These are phyloP conservation scores for Chloroceryle inda DNA, from an alignment of 2,797 vertebrate species.

Conservation along the genomic window DNA sequence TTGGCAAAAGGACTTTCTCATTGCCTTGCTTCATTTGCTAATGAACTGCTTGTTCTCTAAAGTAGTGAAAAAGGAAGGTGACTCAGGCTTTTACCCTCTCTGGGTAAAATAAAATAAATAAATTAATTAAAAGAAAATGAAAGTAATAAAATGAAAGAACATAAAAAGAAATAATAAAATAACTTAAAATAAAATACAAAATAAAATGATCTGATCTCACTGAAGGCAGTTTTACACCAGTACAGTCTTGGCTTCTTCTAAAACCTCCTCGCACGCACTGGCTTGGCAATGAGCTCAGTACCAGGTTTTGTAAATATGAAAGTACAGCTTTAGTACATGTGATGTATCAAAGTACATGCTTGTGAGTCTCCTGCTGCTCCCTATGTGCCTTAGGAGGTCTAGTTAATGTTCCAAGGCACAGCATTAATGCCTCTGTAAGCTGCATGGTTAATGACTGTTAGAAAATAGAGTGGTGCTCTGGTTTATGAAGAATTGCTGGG, in stretches of 20 bases:
- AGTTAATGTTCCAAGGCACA: neutral
- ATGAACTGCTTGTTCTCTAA: neutral
- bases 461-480: neutral
- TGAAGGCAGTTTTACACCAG: neutral
- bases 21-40: neutral
- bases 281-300: neutral
- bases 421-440: fast-evolving
- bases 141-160: neutral
- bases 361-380: neutral
- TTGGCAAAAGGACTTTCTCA: neutral
- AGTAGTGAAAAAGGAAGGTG: neutral
- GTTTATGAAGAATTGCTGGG: neutral
- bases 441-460: neutral
- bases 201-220: neutral
- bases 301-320: neutral
- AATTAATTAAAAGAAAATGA: too few relatives aligned
- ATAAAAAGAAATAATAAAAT: too few relatives aligned
- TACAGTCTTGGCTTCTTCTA: neutral
- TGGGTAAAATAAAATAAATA: neutral
- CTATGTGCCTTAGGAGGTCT: neutral
- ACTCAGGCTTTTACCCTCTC: neutral
- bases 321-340: neutral
- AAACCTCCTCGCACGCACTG: neutral
- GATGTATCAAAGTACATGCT: neutral
- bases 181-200: neutral